A percentile compares a stretch with the other conserved stretches of the same genome.
Evolutionary conservation across 2,113 vertebrate genomes (phyloP).

Genomic region (Mesembrinibis cayennensis): DNA sequence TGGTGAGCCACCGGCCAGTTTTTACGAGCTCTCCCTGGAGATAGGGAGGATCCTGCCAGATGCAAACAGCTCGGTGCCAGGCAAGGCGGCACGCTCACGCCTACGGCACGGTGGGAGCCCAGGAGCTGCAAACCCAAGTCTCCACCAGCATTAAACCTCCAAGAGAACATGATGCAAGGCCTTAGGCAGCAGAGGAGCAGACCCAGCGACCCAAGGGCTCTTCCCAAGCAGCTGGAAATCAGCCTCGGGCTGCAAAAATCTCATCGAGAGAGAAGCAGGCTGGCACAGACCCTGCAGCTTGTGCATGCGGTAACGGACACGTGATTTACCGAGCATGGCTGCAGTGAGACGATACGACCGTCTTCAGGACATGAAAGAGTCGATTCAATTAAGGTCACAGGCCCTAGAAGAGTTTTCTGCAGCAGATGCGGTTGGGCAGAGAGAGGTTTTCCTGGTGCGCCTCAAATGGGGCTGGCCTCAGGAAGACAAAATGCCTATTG

Average conservation of each 20-base stretch:
- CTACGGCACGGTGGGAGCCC: neutral
- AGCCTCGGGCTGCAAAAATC: neutral
- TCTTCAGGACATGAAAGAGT: neutral
- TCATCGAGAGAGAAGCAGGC: neutral
- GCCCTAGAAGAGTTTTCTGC: neutral
- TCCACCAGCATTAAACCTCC: neutral
- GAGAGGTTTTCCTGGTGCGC: neutral
- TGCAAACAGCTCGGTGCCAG: neutral
- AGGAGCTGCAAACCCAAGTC: neutral
- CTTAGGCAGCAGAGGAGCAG: neutral
- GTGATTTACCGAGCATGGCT: neutral
- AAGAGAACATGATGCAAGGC: accelerated
- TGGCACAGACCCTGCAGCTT: neutral
- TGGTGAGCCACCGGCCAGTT: neutral
- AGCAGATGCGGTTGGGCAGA: neutral
- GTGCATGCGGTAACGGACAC: accelerated
- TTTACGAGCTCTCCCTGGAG: neutral
- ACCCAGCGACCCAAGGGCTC: neutral
- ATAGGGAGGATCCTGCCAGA: accelerated
- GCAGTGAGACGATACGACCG: accelerated
- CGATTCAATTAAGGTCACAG: neutral
- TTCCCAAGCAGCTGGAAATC: neutral
- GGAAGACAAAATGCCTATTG: neutral
- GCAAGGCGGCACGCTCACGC: neutral
- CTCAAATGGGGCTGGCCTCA: neutral